Percentiles rank a stretch among this genome's conserved stretches.
These are phyloP conservation scores for Polyploca ridens DNA, from an alignment of 2,888 invertebrate genomes.

Conservation along the genomic window DNA sequence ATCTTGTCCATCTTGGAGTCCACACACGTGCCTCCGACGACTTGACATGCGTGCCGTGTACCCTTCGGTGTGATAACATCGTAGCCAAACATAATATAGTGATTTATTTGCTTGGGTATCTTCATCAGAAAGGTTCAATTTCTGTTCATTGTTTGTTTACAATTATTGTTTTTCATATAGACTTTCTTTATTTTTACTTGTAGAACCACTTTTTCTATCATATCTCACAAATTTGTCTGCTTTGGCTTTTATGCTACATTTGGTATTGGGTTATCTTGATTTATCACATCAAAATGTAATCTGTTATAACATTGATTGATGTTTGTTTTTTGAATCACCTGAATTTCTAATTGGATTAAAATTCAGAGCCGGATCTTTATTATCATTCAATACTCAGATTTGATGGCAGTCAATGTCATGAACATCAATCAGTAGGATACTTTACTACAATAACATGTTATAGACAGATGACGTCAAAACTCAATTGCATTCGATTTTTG, in stretches of 20 bases:
- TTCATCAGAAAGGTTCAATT: constrained; percentile 8
- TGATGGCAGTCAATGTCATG: background rate
- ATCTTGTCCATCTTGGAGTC: constrained; percentile 54
- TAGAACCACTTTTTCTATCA: too few species aligned
- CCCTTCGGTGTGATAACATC: constrained; percentile 52
- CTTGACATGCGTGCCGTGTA: constrained; percentile 62
- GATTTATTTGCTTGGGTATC: constrained; percentile 8
- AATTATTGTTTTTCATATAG: background rate
- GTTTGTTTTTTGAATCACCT: too few species aligned
- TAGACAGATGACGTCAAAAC: constrained; percentile 6
- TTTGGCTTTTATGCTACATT: background rate
- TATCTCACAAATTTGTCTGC: background rate
- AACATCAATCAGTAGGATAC: background rate
- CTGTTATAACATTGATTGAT: too few species aligned
- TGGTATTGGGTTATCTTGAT: background rate
- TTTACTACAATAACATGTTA: background rate
- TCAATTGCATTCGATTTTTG: constrained; percentile 15
- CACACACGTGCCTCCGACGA: constrained; percentile 44
- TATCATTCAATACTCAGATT: too few species aligned
- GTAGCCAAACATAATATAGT: constrained; percentile 31
- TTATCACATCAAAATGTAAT: too few species aligned
- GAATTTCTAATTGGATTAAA: too few species aligned
- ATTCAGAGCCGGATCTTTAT: too few species aligned
- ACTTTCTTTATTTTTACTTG: background rate
- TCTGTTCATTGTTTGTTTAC: background rate